phyloP scores from a whole-genome alignment of 1,140 invertebrate genomes.

The Camponotus pennsylvanicus region DNA sequence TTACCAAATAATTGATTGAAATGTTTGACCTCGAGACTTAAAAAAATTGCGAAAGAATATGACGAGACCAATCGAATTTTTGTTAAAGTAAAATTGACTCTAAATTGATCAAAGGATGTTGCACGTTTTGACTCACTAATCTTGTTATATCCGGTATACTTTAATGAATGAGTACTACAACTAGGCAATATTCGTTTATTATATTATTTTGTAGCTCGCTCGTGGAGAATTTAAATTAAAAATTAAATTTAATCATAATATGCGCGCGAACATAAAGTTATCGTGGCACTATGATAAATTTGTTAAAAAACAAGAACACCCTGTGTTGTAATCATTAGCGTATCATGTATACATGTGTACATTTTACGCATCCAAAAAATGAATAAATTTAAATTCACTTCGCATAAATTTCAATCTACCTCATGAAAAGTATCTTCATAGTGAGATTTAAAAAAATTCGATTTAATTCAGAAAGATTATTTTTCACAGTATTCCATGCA shows the following conservation, averaged over 20 bases:
- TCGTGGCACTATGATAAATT: constrained; percentile 45
- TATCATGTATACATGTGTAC: not conserved
- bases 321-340: constrained; percentile 10
- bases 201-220: constrained; percentile 43
- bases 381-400: constrained; percentile 13
- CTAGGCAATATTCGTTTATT: constrained; percentile 43
- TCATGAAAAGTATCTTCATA: not conserved
- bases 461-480: not conserved
- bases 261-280: constrained; percentile 43
- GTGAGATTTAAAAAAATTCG: not conserved
- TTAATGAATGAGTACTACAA: constrained; percentile 35
- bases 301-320: constrained; percentile 6
- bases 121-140: constrained; percentile 26
- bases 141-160: constrained; percentile 34
- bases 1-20: not conserved
- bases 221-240: constrained; percentile 50
- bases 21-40: constrained; percentile 24
- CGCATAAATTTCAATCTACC: not conserved
- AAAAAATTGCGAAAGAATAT: not conserved
- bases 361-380: not conserved
- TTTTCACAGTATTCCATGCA: not conserved
- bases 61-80: constrained; percentile 29
- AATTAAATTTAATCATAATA: constrained; percentile 50
- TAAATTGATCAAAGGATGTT: constrained; percentile 46
- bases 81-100: constrained; percentile 18